phyloP scores from a whole-genome alignment of 2,888 invertebrate species.

The Anagyrus pseudococci region DNA sequence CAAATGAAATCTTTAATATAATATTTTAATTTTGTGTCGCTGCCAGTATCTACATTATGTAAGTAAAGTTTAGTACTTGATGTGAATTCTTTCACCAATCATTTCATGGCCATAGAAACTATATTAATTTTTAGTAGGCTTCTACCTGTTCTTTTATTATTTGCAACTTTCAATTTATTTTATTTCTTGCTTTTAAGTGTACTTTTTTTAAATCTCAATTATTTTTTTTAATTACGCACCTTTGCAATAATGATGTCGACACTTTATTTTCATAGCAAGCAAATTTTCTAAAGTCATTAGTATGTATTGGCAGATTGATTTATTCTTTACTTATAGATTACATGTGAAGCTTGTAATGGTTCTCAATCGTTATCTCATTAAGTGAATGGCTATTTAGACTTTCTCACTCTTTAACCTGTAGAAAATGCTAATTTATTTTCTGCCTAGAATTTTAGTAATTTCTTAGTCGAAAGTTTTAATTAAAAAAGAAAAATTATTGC shows the following conservation, averaged over 20 bases:
- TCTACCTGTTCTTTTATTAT: constrained; percentile 38
- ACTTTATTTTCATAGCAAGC: constrained; percentile 16
- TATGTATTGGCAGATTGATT: constrained; percentile 10
- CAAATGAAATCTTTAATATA: constrained; percentile 49
- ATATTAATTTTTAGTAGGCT: constrained; percentile 44
- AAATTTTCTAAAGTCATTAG: constrained; percentile 22
- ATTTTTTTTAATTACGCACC: constrained; percentile 31
- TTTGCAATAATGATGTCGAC: constrained; percentile 23
- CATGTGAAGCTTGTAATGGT: constrained; percentile 25
- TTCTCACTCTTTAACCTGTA: constrained; percentile 5
- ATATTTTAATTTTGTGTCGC: constrained; percentile 57
- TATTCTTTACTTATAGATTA: constrained; percentile 6
- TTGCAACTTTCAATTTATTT: constrained; percentile 30
- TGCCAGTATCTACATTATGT: constrained; percentile 68
- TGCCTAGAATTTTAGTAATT: constrained; percentile 4
- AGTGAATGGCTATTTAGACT: constrained; percentile 35
- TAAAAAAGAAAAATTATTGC: neutral
- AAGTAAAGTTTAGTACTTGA: constrained; percentile 61
- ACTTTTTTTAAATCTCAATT: constrained; percentile 19
- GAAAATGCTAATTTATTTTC: constrained; percentile 28
- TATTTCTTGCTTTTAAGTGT: constrained; percentile 25
- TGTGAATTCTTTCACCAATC: constrained; percentile 50
- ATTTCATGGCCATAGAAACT: constrained; percentile 46
- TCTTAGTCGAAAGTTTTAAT: neutral
- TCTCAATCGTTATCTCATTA: constrained; percentile 28